A percentile compares a stretch with the other conserved stretches of the same genome.
Evolutionary conservation across 53 echinoderm and acorn worm genomes (phyloP).

Genomic region (Crossaster papposus): DNA sequence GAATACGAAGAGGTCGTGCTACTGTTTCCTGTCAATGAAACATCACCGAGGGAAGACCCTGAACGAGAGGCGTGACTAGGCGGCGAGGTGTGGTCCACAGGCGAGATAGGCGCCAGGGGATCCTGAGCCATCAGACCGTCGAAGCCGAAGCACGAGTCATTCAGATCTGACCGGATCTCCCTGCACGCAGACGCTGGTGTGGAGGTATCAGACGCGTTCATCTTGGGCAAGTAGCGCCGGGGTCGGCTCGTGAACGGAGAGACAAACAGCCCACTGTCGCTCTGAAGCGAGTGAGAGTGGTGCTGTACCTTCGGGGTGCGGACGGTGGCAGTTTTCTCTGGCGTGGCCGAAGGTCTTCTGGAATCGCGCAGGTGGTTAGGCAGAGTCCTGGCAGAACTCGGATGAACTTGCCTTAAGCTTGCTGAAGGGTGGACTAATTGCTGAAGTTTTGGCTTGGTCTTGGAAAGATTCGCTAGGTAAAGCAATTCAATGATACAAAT

Average conservation of each 20-base stretch:
- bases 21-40: conserved; percentile 12
- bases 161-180: conserved; percentile 65
- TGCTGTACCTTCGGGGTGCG: conserved; percentile 5
- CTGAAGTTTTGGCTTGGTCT: neutral
- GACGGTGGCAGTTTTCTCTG: neutral
- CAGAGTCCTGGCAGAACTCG: neutral
- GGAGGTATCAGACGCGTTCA: conserved; percentile 90
- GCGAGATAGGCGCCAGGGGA: conserved; percentile 79
- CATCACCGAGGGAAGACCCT: conserved; percentile 27
- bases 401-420: neutral
- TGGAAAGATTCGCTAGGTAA: neutral
- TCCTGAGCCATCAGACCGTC: conserved; percentile 76
- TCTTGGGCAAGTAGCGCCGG: conserved; percentile 61
- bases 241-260: conserved; percentile 48
- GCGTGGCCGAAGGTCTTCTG: conserved; percentile 15
- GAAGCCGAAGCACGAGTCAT: conserved; percentile 94
- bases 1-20: neutral
- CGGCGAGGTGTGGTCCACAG: conserved; percentile 71
- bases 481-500: too few relatives aligned
- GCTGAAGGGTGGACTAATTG: neutral
- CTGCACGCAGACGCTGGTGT: conserved; percentile 75
- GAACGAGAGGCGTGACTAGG: neutral
- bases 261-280: conserved; percentile 60
- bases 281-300: neutral
- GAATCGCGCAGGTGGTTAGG: conserved; percentile 1